Evolutionary conservation across 2,113 vertebrate species (phyloP).

Genomic region (Lagopus muta): DNA sequence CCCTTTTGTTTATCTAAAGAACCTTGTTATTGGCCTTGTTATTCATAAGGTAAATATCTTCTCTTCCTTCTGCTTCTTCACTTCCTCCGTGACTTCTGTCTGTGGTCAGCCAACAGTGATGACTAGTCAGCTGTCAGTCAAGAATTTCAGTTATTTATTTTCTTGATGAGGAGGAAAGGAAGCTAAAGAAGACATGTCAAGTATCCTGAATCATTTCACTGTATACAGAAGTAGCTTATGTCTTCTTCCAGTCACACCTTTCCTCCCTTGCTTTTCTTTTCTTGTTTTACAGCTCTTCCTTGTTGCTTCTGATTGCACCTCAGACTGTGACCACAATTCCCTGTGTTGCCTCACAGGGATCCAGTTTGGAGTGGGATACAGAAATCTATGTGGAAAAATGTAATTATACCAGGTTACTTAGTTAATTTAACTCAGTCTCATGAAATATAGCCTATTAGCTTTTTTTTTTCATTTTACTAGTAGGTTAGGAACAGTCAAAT

Average conservation of each 20-base stretch:
- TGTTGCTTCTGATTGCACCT: neutral
- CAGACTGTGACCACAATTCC: neutral
- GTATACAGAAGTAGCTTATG: neutral
- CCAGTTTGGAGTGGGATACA: neutral
- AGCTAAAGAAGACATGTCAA: neutral
- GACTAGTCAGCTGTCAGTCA: neutral
- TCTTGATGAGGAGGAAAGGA: neutral
- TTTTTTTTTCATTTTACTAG: neutral
- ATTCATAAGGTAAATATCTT: conserved; percentile 13
- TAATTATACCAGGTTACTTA: neutral
- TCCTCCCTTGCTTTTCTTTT: neutral
- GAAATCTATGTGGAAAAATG: neutral
- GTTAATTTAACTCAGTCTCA: neutral
- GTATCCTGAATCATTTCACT: neutral
- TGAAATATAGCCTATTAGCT: neutral
- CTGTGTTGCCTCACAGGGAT: rapidly evolving
- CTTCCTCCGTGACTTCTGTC: conserved; percentile 33
- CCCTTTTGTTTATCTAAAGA: neutral
- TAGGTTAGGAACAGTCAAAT: neutral
- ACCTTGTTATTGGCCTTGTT: neutral
- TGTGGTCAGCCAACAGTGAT: neutral
- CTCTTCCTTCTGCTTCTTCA: neutral
- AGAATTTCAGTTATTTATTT: conserved; percentile 20
- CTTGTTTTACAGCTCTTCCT: neutral
- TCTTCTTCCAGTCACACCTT: neutral